phyloP scores from a whole-genome alignment of 2,888 invertebrate species.

The Cephus sareptanus region DNA sequence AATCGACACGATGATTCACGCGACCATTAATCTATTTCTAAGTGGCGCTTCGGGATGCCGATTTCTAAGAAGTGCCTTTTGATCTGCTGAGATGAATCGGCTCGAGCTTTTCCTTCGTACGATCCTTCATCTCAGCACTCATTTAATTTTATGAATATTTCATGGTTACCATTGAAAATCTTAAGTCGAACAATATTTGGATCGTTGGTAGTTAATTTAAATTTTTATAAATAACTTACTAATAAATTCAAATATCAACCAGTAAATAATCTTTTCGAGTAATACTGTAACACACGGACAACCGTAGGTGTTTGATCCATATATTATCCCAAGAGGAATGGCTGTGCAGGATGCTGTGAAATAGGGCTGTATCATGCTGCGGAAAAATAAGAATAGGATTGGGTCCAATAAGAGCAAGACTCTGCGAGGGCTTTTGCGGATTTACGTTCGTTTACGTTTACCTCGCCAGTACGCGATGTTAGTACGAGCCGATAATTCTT shows the following conservation, averaged over 20 bases:
- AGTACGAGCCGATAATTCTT: constrained; percentile 40
- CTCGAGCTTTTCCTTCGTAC: constrained; percentile 29
- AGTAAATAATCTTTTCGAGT: neutral
- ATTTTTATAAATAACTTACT: neutral
- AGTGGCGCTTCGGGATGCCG: constrained; percentile 44
- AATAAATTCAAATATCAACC: neutral
- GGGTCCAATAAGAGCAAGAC: neutral
- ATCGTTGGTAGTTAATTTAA: constrained; percentile 24
- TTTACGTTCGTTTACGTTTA: constrained; percentile 44
- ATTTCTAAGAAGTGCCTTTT: constrained; percentile 61
- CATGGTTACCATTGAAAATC: neutral
- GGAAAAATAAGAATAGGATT: neutral
- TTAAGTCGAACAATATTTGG: constrained; percentile 22
- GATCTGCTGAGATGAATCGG: constrained; percentile 61
- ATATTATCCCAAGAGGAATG: neutral
- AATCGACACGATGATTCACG: constrained; percentile 62
- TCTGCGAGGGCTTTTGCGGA: constrained; percentile 18
- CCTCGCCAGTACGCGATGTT: constrained; percentile 36
- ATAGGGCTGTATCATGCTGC: neutral
- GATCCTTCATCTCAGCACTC: neutral
- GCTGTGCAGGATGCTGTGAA: neutral
- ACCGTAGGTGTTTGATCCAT: neutral
- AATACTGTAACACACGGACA: neutral
- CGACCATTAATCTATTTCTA: constrained; percentile 62
- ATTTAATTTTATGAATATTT: neutral